Conservation (phyloP, 2,113 vertebrate genomes). For the Mirza zaza region DNA sequence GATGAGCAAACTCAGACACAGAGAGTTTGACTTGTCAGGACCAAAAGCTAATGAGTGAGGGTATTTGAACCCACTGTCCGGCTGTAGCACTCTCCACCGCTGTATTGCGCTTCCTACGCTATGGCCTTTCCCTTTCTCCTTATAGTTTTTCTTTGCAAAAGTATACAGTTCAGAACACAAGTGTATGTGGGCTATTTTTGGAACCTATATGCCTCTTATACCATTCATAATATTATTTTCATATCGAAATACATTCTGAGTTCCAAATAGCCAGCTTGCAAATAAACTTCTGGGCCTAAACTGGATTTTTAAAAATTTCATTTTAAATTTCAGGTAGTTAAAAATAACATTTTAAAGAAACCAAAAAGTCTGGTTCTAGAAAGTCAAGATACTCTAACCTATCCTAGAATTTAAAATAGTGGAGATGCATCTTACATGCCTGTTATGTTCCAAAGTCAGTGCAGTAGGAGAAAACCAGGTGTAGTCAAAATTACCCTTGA, state of each 20-base stretch:
- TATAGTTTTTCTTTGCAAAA: not conserved
- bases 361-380: not conserved
- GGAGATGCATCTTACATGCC: not conserved
- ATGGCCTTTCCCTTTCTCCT: not conserved
- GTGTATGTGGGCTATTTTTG: not conserved
- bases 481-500: not conserved
- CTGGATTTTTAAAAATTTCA: not conserved
- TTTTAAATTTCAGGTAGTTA: conserved; percentile 41
- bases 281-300: not conserved
- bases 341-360: conserved; percentile 1
- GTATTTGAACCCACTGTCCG: not conserved
- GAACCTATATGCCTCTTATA: conserved; percentile 6
- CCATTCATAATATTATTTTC: conserved; percentile 35
- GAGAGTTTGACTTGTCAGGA: not conserved
- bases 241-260: not conserved
- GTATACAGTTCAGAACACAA: not conserved
- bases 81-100: fast-evolving
- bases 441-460: not conserved
- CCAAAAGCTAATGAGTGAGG: not conserved
- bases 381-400: not conserved
- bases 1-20: not conserved
- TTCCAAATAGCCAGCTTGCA: conserved; percentile 38
- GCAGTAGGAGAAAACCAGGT: not conserved
- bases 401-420: conserved; percentile 31
- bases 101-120: not conserved